Conservation (phyloP, 2,797 vertebrate species). For the Scleropages formosus region DNA sequence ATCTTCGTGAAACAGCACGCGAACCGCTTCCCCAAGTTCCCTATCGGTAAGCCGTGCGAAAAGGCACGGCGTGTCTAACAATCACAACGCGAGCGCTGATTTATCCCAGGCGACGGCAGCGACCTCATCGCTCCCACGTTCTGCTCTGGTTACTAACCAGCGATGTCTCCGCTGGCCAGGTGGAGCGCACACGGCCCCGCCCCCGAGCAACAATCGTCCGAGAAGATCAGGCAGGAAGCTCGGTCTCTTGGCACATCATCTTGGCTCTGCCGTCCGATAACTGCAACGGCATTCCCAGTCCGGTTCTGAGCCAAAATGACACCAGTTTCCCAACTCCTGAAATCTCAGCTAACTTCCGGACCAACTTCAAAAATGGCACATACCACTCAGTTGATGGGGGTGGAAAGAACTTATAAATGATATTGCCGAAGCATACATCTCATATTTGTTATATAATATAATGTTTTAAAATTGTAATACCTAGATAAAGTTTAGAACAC, state of each 20-base stretch:
- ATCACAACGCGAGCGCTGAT: constrained; percentile 3
- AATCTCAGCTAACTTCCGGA: constrained; percentile 25
- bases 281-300: neutral
- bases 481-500: neutral
- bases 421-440: neutral
- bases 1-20: neutral
- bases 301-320: constrained; percentile 37
- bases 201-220: neutral
- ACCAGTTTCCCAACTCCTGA: constrained; percentile 19
- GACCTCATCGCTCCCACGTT: constrained; percentile 1
- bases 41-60: constrained; percentile 32
- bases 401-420: neutral
- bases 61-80: constrained; percentile 34
- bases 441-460: neutral
- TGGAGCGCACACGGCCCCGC: neutral
- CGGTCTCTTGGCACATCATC: neutral
- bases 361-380: constrained; percentile 54
- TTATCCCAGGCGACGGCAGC: neutral
- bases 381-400: constrained; percentile 42
- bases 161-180: neutral
- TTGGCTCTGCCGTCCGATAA: constrained; percentile 46
- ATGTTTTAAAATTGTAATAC: neutral
- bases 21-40: too few relatives aligned
- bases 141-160: neutral
- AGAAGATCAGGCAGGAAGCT: neutral